Base-by-base conservation (phyloP, 1,140 invertebrate genomes). In the Drosophila nigrodunni region DNA sequence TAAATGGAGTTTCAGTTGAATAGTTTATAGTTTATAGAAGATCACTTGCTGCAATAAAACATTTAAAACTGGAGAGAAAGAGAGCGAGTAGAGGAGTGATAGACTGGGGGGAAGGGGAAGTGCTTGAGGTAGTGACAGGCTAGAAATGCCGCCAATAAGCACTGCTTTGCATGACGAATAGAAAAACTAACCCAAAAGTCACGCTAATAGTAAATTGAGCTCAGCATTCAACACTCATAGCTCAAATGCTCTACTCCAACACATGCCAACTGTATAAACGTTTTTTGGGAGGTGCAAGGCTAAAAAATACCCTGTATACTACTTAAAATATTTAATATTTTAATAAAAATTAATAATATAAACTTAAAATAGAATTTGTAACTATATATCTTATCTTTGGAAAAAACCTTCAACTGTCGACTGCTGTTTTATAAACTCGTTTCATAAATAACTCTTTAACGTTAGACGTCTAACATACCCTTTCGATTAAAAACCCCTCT, bases 141-240 rank as follows among this genome's bases (percentile, higher is more conserved):
- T 70, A 21, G 39, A 73, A 73, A 67, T 59, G 55, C 64, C 70
- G 55, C 55, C 70, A 76, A 82, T 87, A 86, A 86, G 78, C 82
- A 78, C 75, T 86, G 82, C 79, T 86, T 88, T 88, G 83, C 82
- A 87, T 87, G 83, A 88, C 85, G 83, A 89, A 89, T 89, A 89
- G 74, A 88, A 88, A 89, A 88, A 89, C 85, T 88, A 88, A 88
- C 78, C 85, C 80, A 89, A 88, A 88, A 88, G 85, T 89, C 85
- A 88, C 85, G 85, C 85, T 89, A 88, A 88, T 88, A 88, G 70
- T 88, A 88, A 88, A 88, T 88, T 88, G 85, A 88, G 74, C 74
- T 65, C 74, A 74, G 57, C 50, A 69, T 60, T 70, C 73, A 70
- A 75, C 59, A 75, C 67, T 75, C 72, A 71, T 43, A 41, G 44